Evolutionary conservation across 2,888 invertebrate genomes (phyloP).

Genomic region (Lithophane socia): DNA sequence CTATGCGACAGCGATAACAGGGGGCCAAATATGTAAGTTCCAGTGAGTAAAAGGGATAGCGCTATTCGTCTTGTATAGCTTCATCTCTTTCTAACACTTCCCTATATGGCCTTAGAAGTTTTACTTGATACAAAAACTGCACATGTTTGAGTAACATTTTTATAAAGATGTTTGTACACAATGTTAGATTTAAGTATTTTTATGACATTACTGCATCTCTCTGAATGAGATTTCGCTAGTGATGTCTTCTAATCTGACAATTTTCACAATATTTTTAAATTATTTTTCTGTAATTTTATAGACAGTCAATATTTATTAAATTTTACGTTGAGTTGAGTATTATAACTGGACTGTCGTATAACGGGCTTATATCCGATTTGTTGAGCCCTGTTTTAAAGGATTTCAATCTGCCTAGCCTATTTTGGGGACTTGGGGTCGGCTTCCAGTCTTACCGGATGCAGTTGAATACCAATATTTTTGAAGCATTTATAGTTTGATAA

Average conservation of each 20-base stretch:
- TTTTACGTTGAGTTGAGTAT: neutral
- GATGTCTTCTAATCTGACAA: slow-evolving; percentile 3
- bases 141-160: slow-evolving; percentile 25
- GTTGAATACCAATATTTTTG: neutral
- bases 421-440: too few relatives aligned
- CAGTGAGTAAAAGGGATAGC: too few relatives aligned
- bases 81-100: slow-evolving; percentile 7
- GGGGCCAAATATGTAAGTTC: neutral
- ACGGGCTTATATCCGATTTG: neutral
- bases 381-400: slow-evolving; percentile 13
- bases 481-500: slow-evolving; percentile 35
- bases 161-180: slow-evolving; percentile 20
- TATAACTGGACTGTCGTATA: neutral
- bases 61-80: too few relatives aligned
- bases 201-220: slow-evolving; percentile 14
- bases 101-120: slow-evolving; percentile 4
- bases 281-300: neutral
- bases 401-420: slow-evolving; percentile 11
- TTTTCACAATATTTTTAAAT: slow-evolving; percentile 10
- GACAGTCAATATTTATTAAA: slow-evolving; percentile 2
- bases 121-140: slow-evolving; percentile 50
- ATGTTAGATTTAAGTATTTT: slow-evolving; percentile 30
- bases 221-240: neutral
- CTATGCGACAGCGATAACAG: slow-evolving; percentile 39
- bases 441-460: too few relatives aligned